Conservation (phyloP, 1,140 invertebrate species). For the Mactra quadrangularis region DNA sequence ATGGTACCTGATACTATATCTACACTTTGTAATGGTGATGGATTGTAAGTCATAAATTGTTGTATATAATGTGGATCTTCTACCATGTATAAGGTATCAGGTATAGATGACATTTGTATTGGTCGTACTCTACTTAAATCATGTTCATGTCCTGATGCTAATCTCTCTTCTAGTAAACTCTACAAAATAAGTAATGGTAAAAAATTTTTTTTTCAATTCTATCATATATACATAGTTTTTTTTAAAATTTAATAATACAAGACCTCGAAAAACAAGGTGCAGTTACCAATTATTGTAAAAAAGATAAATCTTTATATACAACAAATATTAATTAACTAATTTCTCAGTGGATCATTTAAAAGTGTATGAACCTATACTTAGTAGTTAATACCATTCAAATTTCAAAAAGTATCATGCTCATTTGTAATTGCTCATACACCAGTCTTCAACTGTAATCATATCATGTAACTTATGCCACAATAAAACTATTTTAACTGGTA, state of each 20-base stretch:
- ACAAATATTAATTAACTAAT: too few species aligned
- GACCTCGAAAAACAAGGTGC: too few species aligned
- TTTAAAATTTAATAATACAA: background rate
- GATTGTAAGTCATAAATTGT: conserved; percentile 65
- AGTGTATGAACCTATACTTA: too few species aligned
- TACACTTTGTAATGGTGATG: conserved; percentile 80
- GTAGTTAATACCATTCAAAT: too few species aligned
- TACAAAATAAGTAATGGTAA: conserved; percentile 77
- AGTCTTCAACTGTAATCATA: too few species aligned
- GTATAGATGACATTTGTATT: conserved; percentile 87
- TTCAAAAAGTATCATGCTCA: too few species aligned
- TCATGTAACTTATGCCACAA: too few species aligned
- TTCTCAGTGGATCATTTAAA: too few species aligned
- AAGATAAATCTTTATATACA: too few species aligned
- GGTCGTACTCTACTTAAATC: conserved; percentile 89
- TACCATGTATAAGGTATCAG: conserved; percentile 97
- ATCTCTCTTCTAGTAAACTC: conserved; percentile 92
- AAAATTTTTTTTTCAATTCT: background rate
- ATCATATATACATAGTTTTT: conserved; percentile 3
- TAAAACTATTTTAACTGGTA: too few species aligned
- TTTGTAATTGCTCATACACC: too few species aligned
- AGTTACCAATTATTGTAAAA: too few species aligned
- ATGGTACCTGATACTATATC: conserved; percentile 87
- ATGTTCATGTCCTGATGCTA: conserved; percentile 88
- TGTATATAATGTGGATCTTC: conserved; percentile 83